Base-by-base conservation (phyloP, 2,113 vertebrate species). In the Narcine bancroftii region DNA sequence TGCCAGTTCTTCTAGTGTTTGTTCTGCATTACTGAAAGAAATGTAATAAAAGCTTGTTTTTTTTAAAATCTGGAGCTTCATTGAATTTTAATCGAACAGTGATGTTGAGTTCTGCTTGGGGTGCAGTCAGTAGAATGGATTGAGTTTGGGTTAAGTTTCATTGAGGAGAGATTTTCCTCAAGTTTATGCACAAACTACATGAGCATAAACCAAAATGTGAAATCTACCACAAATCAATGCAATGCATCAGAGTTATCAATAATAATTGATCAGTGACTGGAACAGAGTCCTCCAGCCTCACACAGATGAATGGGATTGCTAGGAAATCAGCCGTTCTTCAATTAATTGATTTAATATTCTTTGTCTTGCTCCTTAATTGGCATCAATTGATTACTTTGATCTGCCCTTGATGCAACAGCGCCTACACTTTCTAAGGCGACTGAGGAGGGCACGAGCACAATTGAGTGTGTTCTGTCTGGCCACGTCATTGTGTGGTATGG, bases 291-390 rank as follows among this genome's bases (percentile, higher is more conserved):
- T 87, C 53, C 53, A 36, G 15, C 81, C 60, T 36, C 17, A 36
- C 21, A 29, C 9, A 36, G 3, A 56, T 26, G 47, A 83, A 29
- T 83, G 79, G 79, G 47, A 53, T 6, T 53, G 53, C 33, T 33
- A n/a, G 53, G 81, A 39, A 60, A 87, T 36, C 13, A 63, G 15
- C 6, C 53, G 21, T 63, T 60, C 81, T 87, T 60, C 33, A 87
- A 87, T 0, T 36, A 17, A 60, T 6, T 87, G 81, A 60, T 87
- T 36, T 60, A 60, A 63, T 60, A 17, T 2, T 60, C 33, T 87
- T 36, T 17, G 53, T 87, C n/a, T 87, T 87, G n/a, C 33, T 85
- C 15, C 15, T 87, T 87, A 63, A 87, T 87, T 87, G n/a, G 33
- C 53, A 60, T 60, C 53, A 87, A 36, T 87, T 87, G 33, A 85